phyloP scores from a whole-genome alignment of 35 echinoderm and acorn worm species.

The Acanthaster planci region DNA sequence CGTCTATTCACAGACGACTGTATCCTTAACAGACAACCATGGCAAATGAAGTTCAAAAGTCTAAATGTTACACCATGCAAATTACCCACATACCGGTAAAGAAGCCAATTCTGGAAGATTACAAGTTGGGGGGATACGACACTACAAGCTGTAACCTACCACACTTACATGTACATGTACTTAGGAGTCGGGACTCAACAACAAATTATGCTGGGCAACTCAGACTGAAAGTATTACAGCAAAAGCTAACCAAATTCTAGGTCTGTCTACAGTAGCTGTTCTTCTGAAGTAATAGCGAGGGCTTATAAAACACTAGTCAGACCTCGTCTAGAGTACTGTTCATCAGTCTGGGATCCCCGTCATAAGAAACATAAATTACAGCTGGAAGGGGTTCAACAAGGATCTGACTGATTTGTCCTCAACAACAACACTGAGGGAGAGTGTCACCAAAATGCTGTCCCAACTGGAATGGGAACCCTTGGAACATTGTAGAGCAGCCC shows the following conservation, averaged over 20 bases:
- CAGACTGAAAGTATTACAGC: neutral
- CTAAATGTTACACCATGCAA: slow-evolving; percentile 44
- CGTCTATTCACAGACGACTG: slow-evolving; percentile 80
- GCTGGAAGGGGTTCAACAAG: neutral
- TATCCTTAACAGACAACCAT: slow-evolving; percentile 29
- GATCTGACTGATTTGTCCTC: neutral
- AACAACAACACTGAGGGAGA: neutral
- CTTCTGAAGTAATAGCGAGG: neutral
- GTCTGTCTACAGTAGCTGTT: neutral
- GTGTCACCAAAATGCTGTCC: neutral
- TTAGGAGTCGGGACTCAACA: neutral
- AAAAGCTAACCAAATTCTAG: slow-evolving; percentile 7
- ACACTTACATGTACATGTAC: too few relatives aligned
- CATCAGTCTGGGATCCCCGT: slow-evolving; percentile 17
- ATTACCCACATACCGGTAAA: slow-evolving; percentile 25
- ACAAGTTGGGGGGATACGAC: neutral
- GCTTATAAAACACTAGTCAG: slow-evolving; percentile 25
- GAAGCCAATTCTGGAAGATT: neutral
- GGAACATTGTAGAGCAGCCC: too few relatives aligned
- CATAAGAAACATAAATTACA: neutral
- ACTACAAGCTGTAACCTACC: neutral
- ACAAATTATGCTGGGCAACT: neutral
- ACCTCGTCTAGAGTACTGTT: slow-evolving; percentile 27
- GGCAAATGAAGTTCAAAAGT: slow-evolving; percentile 19
- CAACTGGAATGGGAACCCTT: too few relatives aligned